A percentile compares a stretch with the other conserved stretches of the same genome.
phyloP scores from a whole-genome alignment of 2,113 vertebrate species.

The Poecilia latipinna region DNA sequence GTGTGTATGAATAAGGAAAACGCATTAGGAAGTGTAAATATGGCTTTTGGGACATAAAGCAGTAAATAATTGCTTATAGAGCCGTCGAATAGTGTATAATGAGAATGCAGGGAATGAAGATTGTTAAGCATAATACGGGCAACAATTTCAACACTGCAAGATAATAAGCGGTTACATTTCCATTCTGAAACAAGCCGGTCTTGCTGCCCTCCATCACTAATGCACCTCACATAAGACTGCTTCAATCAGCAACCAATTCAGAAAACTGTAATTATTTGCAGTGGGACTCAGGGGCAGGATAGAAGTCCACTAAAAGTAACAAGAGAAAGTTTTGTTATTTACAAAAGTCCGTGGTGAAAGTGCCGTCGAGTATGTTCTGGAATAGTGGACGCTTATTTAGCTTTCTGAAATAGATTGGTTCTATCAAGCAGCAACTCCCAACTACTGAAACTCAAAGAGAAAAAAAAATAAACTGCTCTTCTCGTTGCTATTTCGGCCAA shows the following conservation, averaged over 20 bases:
- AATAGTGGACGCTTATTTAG: not conserved
- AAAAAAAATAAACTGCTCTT: not conserved
- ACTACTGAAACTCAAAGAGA: not conserved
- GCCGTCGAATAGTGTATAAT: constrained; percentile 19
- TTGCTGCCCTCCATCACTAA: constrained; percentile 22
- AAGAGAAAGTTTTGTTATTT: constrained; percentile 14
- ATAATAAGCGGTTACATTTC: constrained; percentile 40
- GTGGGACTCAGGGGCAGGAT: constrained; percentile 5
- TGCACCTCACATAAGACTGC: constrained; percentile 37
- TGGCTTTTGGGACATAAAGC: constrained; percentile 26
- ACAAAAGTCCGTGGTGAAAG: not conserved
- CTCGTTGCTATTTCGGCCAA: not conserved
- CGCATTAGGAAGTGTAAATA: constrained; percentile 5
- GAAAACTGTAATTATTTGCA: constrained; percentile 33
- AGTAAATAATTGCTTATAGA: constrained; percentile 21
- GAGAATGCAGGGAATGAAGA: constrained; percentile 28
- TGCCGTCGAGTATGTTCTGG: not conserved
- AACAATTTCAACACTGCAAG: constrained; percentile 36
- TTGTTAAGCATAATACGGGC: constrained; percentile 31
- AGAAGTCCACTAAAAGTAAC: constrained; percentile 12
- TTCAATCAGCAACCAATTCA: constrained; percentile 51
- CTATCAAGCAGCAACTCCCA: not conserved
- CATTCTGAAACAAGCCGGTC: constrained; percentile 28
- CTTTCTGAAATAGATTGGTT: not conserved
- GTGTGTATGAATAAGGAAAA: not conserved